phyloP scores from a whole-genome alignment of 92 coral and sea anemone species.

The Metridium senile region DNA sequence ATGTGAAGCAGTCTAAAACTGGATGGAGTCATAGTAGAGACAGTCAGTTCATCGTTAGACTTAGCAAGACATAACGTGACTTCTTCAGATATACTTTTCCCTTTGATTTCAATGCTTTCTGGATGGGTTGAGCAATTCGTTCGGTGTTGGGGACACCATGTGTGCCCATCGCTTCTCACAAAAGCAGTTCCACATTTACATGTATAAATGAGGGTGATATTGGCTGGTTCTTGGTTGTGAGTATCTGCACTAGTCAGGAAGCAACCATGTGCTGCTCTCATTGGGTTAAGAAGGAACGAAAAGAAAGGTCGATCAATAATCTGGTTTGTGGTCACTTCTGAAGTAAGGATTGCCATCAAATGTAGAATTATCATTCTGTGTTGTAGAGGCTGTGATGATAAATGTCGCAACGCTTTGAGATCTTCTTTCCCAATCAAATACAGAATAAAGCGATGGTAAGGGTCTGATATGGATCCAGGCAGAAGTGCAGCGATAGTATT shows the following conservation, averaged over 20 bases:
- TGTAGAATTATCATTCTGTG: slow-evolving; percentile 62
- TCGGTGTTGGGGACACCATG: slow-evolving; percentile 3
- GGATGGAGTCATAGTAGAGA: slow-evolving; percentile 45
- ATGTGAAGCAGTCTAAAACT: slow-evolving; percentile 57
- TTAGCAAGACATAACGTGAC: neutral
- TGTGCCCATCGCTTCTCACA: slow-evolving; percentile 12
- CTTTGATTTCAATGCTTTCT: neutral
- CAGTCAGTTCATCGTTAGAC: slow-evolving; percentile 20
- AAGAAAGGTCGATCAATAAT: slow-evolving; percentile 21
- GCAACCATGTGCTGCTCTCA: slow-evolving; percentile 13
- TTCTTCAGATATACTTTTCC: neutral
- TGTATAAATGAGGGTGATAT: neutral
- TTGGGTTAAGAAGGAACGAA: slow-evolving; percentile 33
- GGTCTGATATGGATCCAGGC: slow-evolving; percentile 22
- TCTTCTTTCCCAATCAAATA: slow-evolving; percentile 63
- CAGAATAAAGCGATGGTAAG: slow-evolving; percentile 49
- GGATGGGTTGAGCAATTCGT: slow-evolving; percentile 13
- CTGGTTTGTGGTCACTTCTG: slow-evolving; percentile 27
- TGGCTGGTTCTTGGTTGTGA: neutral
- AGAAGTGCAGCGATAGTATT: slow-evolving; percentile 42
- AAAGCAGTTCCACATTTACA: slow-evolving; percentile 38
- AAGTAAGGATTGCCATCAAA: slow-evolving; percentile 49
- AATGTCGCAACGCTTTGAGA: slow-evolving; percentile 58
- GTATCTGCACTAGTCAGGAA: slow-evolving; percentile 9
- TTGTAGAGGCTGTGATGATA: slow-evolving; percentile 40